Evolutionary conservation across 2,888 invertebrate species (phyloP), one percentile per base, ranked within the genome.

Genomic region (Idaea aversata): DNA sequence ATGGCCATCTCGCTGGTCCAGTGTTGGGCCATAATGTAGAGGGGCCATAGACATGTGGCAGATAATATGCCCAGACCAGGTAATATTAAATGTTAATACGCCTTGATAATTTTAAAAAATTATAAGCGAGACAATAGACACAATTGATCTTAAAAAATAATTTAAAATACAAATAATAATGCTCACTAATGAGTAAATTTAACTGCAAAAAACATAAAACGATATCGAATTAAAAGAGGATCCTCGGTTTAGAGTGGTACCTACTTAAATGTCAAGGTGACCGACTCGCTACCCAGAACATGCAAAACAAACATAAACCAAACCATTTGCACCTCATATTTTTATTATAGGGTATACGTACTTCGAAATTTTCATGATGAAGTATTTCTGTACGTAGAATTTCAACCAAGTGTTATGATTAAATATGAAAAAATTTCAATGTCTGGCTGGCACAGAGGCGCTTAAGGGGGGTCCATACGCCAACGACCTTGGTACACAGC

Each of bases 201-300:
- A 47, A 47, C 47, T 47, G 47, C 58, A 63, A 61, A 67, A 67
- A 67, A 65, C 62, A 68, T 67, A 69, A 72, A 72, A 70, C 70
- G 63, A 38, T 63, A 65, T 67, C 70, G 68, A 77, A 80, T 82
- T 82, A 81, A 80, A 84, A 78, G 85, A 86, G 78, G 87, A 85
- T 85, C 77, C 82, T 75, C 78, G 73, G 77, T 73, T 77, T 70
- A 74, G 70, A 77, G 76, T 73, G 75, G 75, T 73, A 64, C 70
- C 59, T 35, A 15, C 72, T 69, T 81, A 90, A 91, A 91, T 88
- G 90, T 90, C 90, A 91, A 91, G 90, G 90, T 79, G 75, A 88
- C 63, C 64, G 62, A 67, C 15, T 16, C 34, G 60, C 25, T 47
- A 47, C 16, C 16, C 47, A 47, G 15, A 47, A 58, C 58, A 58